Percentiles rank a stretch among this genome's conserved stretches.
Evolutionary conservation across 2,888 invertebrate genomes (phyloP).

Genomic region (Pyrocoelia pectoralis): DNA sequence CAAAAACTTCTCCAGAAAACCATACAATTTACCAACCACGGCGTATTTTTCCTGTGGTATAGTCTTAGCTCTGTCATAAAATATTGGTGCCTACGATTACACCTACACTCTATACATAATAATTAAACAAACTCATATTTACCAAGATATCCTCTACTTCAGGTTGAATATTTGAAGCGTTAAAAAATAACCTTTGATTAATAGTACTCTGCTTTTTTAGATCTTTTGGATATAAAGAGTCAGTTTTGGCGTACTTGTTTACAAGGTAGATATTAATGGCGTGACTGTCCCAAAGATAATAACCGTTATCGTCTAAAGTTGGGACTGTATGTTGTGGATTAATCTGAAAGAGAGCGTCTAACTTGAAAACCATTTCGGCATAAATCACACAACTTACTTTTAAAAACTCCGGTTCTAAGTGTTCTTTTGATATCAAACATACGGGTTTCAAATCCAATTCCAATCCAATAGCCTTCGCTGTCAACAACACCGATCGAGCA

Average conservation of each 20-base stretch:
- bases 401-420: constrained; percentile 56
- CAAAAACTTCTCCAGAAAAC: constrained; percentile 61
- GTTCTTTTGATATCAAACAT: constrained; percentile 61
- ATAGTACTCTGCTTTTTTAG: constrained; percentile 61
- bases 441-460: constrained; percentile 61
- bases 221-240: constrained; percentile 66
- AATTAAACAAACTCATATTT: too few species aligned
- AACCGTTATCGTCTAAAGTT: constrained; percentile 65
- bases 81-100: constrained; percentile 21
- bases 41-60: constrained; percentile 23
- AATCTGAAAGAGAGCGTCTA: constrained; percentile 56
- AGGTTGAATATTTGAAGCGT: constrained; percentile 62
- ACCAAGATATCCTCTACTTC: constrained; percentile 59
- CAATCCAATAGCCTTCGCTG: constrained; percentile 60
- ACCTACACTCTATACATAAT: background rate
- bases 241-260: constrained; percentile 63
- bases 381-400: constrained; percentile 54
- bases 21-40: constrained; percentile 56
- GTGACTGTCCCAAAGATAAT: constrained; percentile 61
- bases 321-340: constrained; percentile 69
- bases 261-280: constrained; percentile 63
- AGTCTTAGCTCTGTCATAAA: background rate
- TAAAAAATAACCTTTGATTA: constrained; percentile 65
- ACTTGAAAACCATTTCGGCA: too few species aligned
- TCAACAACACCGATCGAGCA: constrained; percentile 60